phyloP scores from a whole-genome alignment of 2,888 invertebrate genomes.

The Tethea ocularis region DNA sequence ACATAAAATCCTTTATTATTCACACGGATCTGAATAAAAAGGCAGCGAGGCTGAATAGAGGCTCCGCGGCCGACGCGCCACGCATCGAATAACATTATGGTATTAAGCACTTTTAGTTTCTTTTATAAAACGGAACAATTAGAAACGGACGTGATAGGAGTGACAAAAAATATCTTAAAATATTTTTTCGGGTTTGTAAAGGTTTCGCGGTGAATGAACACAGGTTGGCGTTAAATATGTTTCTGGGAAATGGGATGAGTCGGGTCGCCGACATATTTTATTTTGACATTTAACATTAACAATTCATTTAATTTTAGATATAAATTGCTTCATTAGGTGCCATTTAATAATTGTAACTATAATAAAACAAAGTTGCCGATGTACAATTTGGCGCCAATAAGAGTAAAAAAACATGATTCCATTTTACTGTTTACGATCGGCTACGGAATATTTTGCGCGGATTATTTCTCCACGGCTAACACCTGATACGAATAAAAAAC shows the following conservation, averaged over 20 bases:
- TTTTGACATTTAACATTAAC: slow-evolving; percentile 21
- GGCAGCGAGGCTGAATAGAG: slow-evolving; percentile 40
- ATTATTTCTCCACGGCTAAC: slow-evolving; percentile 23
- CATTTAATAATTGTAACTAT: background rate
- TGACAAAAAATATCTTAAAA: slow-evolving; percentile 64
- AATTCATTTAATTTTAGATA: background rate
- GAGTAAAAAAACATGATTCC: background rate
- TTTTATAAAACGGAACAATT: slow-evolving; percentile 69
- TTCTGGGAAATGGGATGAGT: slow-evolving; percentile 44
- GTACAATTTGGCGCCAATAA: too few species aligned
- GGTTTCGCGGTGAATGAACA: slow-evolving; percentile 25
- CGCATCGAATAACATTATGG: slow-evolving; percentile 69
- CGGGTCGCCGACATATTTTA: slow-evolving; percentile 39
- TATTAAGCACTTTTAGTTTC: slow-evolving; percentile 70
- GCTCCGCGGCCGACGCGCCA: slow-evolving; percentile 41
- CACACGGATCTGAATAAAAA: slow-evolving; percentile 60
- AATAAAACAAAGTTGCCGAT: background rate
- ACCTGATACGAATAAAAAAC: slow-evolving; percentile 25
- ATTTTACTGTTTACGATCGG: slow-evolving; percentile 1
- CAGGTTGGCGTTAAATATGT: slow-evolving; percentile 30
- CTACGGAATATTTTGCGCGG: slow-evolving; percentile 12
- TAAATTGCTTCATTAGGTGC: background rate
- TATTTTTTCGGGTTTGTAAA: slow-evolving; percentile 44
- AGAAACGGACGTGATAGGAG: slow-evolving; percentile 64
- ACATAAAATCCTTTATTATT: slow-evolving; percentile 79